Evolutionary conservation across 2,113 vertebrate genomes (phyloP).

Genomic region (Tonatia bakeri): DNA sequence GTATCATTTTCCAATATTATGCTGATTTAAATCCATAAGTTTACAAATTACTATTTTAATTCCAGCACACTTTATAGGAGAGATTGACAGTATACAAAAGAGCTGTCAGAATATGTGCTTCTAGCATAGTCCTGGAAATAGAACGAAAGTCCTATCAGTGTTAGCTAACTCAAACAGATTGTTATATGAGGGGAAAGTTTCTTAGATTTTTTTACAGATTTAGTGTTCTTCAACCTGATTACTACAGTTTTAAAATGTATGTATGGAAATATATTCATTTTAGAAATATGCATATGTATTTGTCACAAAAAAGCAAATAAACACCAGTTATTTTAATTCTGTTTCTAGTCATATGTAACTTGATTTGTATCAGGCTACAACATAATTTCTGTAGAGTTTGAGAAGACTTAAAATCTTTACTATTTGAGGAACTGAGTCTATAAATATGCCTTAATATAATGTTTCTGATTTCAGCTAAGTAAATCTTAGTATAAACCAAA

Average conservation of each 20-base stretch:
- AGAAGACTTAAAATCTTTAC: neutral
- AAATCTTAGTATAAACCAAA: neutral
- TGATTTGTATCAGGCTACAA: neutral
- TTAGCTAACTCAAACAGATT: neutral
- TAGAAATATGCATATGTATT: neutral
- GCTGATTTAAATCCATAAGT: neutral
- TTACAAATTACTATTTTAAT: slow-evolving; percentile 5
- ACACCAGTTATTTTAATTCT: neutral
- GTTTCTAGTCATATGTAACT: neutral
- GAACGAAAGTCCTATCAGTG: neutral
- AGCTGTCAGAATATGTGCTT: neutral
- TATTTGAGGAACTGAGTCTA: neutral
- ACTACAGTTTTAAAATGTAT: neutral
- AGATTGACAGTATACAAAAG: neutral
- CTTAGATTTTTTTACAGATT: neutral
- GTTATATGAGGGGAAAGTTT: neutral
- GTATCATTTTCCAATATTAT: neutral
- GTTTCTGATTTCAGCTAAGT: neutral
- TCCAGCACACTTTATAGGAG: neutral
- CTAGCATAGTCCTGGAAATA: neutral
- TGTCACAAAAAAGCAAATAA: neutral
- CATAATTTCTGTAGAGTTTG: neutral
- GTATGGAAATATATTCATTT: neutral
- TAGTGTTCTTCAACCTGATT: neutral
- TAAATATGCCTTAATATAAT: neutral